phyloP scores from a whole-genome alignment of 2,888 invertebrate genomes.

The Podotricha telesiphe region DNA sequence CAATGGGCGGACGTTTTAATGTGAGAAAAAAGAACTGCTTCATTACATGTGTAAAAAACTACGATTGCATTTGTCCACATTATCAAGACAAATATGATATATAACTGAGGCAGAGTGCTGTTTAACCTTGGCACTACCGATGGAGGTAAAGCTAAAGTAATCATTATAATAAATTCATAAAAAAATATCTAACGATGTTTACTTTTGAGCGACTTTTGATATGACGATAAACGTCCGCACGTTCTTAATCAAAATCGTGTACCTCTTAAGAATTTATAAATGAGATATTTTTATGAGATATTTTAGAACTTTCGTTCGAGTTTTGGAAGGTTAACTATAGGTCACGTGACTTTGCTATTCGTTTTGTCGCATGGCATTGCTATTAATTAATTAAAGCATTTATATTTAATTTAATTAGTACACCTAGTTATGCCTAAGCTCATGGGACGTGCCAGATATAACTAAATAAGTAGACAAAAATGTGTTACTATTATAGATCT shows the following conservation, averaged over 20 bases:
- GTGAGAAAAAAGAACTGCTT: conserved; percentile 61
- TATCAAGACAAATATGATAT: conserved; percentile 39
- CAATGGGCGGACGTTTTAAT: conserved; percentile 74
- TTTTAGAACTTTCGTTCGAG: too few relatives aligned
- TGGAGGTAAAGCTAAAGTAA: conserved; percentile 52
- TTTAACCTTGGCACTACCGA: conserved; percentile 58
- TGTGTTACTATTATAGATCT: too few relatives aligned
- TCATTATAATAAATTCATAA: conserved; percentile 53
- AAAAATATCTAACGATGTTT: conserved; percentile 32
- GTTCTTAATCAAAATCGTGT: conserved; percentile 28
- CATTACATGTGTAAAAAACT: conserved; percentile 51
- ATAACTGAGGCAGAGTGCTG: conserved; percentile 19
- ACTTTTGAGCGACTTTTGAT: conserved; percentile 29
- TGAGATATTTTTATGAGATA: not conserved
- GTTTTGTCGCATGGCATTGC: not conserved
- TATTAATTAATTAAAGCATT: not conserved
- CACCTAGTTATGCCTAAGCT: not conserved
- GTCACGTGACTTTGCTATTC: not conserved
- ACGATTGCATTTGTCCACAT: conserved; percentile 46
- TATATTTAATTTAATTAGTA: too few relatives aligned
- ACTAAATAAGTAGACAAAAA: too few relatives aligned
- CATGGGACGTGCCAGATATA: too few relatives aligned
- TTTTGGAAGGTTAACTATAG: not conserved
- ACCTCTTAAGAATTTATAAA: conserved; percentile 3
- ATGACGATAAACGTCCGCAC: conserved; percentile 18